phyloP scores from a whole-genome alignment of 2,797 vertebrate genomes.

The Sebastes nivosus region DNA sequence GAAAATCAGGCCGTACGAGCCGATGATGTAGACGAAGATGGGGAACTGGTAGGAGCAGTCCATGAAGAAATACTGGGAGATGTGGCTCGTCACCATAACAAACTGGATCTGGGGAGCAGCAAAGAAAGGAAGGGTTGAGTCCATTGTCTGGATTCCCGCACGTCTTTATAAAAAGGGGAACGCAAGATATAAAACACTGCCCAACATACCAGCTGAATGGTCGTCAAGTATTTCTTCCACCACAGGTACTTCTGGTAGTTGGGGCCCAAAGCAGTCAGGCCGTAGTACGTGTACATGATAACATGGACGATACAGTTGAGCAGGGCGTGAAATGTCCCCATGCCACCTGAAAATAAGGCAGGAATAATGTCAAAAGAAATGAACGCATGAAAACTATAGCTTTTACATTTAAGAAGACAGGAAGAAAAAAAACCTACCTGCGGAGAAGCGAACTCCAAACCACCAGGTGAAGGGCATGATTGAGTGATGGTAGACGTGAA shows the following conservation, averaged over 20 bases:
- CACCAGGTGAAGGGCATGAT: slow-evolving; percentile 99
- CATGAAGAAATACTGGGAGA: slow-evolving; percentile 92
- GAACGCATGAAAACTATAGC: background rate
- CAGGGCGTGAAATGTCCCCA: slow-evolving; percentile 94
- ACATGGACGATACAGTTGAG: slow-evolving; percentile 93
- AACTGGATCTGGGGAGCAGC: slow-evolving; percentile 88
- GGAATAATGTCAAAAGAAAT: background rate
- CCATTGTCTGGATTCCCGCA: background rate
- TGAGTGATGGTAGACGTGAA: slow-evolving; percentile 97
- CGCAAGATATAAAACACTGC: background rate
- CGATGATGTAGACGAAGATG: slow-evolving; percentile 92
- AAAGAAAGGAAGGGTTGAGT: background rate
- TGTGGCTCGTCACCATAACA: slow-evolving; percentile 87
- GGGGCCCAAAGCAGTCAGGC: slow-evolving; percentile 92
- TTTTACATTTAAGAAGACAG: fast-evolving
- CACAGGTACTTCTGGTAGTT: slow-evolving; percentile 92
- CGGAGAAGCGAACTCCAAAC: slow-evolving; percentile 96
- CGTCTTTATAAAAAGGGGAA: background rate
- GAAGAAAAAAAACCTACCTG: slow-evolving; percentile 81
- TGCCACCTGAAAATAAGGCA: slow-evolving; percentile 85
- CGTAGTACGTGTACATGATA: slow-evolving; percentile 96
- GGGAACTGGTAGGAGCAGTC: slow-evolving; percentile 93
- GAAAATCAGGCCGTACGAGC: slow-evolving; percentile 88
- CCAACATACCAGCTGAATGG: slow-evolving; percentile 92
- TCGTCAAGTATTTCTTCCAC: slow-evolving; percentile 98